Percentiles rank a stretch among this genome's conserved stretches.
These are phyloP conservation scores for Coboldia fuscipes DNA, from an alignment of 1,140 invertebrate species.

Conservation along the genomic window DNA sequence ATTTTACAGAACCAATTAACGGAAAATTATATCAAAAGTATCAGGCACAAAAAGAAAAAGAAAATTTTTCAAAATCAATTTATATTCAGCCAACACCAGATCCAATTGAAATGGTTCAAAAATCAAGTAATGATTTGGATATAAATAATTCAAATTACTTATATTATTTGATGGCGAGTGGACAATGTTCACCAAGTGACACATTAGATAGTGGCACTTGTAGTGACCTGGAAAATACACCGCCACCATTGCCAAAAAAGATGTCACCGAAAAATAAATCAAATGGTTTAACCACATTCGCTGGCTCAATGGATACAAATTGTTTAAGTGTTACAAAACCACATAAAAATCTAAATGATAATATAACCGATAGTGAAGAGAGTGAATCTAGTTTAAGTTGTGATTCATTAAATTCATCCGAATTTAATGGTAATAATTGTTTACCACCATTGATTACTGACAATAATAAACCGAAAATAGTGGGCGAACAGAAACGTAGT, in stretches of 20 bases:
- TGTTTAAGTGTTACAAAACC: slow-evolving; percentile 45
- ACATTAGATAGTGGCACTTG: slow-evolving; percentile 63
- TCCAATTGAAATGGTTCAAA: slow-evolving; percentile 10
- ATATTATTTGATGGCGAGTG: slow-evolving; percentile 41
- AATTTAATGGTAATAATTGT: slow-evolving; percentile 6
- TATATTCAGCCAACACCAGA: slow-evolving; percentile 1
- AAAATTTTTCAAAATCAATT: slow-evolving; percentile 4
- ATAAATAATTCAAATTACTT: slow-evolving; percentile 28
- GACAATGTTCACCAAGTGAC: slow-evolving; percentile 55
- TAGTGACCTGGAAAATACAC: slow-evolving; percentile 43
- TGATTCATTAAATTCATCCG: slow-evolving; percentile 16
- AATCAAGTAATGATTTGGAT: slow-evolving; percentile 22
- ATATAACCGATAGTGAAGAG: slow-evolving; percentile 18
- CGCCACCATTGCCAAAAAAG: slow-evolving; percentile 45
- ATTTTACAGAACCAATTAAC: slow-evolving; percentile 11
- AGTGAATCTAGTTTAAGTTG: slow-evolving; percentile 16
- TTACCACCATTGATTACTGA: no score
- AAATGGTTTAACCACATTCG: slow-evolving; percentile 33
- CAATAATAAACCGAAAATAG: no score
- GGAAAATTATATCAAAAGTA: no score
- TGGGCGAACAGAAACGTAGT: neutral
- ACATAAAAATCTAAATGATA: slow-evolving; percentile 26
- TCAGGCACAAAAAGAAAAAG: slow-evolving; percentile 2
- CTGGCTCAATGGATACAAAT: slow-evolving; percentile 42
- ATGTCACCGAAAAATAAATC: slow-evolving; percentile 27